Base-by-base conservation (phyloP, 1,140 invertebrate genomes). In the Atta cephalotes region DNA sequence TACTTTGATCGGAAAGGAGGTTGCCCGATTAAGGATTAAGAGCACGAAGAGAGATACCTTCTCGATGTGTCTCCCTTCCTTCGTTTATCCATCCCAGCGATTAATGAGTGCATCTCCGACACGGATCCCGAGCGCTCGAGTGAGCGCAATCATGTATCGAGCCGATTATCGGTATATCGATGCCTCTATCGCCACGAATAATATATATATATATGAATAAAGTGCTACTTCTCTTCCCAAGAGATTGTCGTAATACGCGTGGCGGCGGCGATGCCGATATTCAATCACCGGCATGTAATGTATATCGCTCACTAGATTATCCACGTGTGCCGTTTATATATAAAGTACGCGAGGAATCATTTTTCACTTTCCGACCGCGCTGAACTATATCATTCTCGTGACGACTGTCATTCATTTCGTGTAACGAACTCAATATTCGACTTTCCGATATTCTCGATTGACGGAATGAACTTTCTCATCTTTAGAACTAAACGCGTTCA, bases 141-240 rank as follows among this genome's bases (percentile, higher is more conserved):
- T 51, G 78, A 80, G 78, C 49, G 78, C 78, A 56, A 25, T 68
- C 56, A 31, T 12, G 77, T 51, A 70, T 76, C 63, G 28, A n/a
- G 45, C 45, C 31, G 80, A 84, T 84, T 84, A 84, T 82, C 45
- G 77, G 28, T 28, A n/a, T 68, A 80, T 80, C 70, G 70, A 84
- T 51, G 31, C 18, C 25, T 28, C 53, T 74, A 66, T 39, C 56
- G 39, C 31, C 31, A 35, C 68, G 70, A 76, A 74, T 84, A 84
- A 74, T 62, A 62, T 51, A 35, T 62, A 62, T 51, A 35, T 74
- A 62, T 51, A 35, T 74, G 80, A 84, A 74, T 76, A 84, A 82
- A 31, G 28, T 21, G 80, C 35, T 56, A 62, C 80, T 84, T 62
- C 56, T 76, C n/a, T 39, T 70, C 45, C n/a, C 45, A 18, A 51